phyloP scores from a whole-genome alignment of 2,113 vertebrate species.

The Platichthys stellatus region DNA sequence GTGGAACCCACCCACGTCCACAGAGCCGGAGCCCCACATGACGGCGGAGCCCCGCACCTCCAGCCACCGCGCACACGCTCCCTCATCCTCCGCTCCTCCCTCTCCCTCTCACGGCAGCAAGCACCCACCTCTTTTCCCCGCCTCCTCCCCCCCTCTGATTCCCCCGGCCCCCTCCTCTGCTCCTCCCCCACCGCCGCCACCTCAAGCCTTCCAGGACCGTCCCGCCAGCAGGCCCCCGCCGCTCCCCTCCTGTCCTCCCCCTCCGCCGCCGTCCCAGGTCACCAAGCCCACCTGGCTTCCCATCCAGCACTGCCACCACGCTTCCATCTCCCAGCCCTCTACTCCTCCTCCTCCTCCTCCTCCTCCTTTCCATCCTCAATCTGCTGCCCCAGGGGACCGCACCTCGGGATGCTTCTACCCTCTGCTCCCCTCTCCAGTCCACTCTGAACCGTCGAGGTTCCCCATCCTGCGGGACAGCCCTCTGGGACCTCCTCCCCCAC shows the following conservation, averaged over 20 bases:
- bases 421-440: conserved; percentile 44
- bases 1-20: conserved; percentile 71
- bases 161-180: conserved; percentile 52
- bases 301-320: conserved; percentile 67
- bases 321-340: conserved; percentile 52
- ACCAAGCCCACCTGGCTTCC: conserved; percentile 83
- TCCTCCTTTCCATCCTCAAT: conserved; percentile 69
- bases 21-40: conserved; percentile 65
- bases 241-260: conserved; percentile 62
- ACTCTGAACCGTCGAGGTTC: conserved; percentile 51
- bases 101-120: conserved; percentile 69
- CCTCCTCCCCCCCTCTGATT: conserved; percentile 56
- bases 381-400: conserved; percentile 71
- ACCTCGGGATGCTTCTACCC: conserved; percentile 66
- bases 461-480: conserved; percentile 70
- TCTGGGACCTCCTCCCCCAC: conserved; percentile 72
- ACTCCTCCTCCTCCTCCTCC: conserved; percentile 76
- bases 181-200: conserved; percentile 62
- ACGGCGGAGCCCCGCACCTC: conserved; percentile 58
- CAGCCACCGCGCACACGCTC: conserved; percentile 46
- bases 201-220: conserved; percentile 72
- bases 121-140: conserved; percentile 57
- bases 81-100: conserved; percentile 75
- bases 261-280: conserved; percentile 66
- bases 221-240: conserved; percentile 73